Conservation (phyloP, 2,797 vertebrate genomes). For the Girardinus metallicus region DNA sequence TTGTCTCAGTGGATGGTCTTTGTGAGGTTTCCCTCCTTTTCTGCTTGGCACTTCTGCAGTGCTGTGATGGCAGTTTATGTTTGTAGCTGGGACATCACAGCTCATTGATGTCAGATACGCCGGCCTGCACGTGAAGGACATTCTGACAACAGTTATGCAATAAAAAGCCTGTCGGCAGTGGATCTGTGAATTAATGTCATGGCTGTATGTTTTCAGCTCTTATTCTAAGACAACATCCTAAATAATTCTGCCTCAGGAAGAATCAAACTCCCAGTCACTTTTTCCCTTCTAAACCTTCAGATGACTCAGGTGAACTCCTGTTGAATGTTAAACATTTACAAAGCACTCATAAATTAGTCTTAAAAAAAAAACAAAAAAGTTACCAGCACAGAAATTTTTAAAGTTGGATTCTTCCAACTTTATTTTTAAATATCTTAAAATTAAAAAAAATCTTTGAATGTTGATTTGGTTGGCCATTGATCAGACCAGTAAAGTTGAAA, state of each 20-base stretch:
- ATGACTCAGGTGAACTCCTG: neutral
- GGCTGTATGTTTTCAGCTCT: neutral
- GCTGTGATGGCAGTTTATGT: conserved; percentile 36
- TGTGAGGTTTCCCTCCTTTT: conserved; percentile 1
- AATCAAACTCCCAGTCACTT: neutral
- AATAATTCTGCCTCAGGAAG: neutral
- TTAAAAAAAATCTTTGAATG: neutral
- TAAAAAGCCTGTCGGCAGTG: conserved; percentile 35
- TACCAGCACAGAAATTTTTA: neutral
- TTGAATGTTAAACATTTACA: neutral
- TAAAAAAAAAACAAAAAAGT: neutral
- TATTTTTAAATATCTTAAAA: neutral
- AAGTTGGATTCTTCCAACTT: neutral
- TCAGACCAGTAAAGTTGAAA: neutral
- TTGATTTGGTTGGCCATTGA: neutral
- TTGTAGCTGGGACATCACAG: conserved; percentile 44
- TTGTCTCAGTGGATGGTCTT: conserved; percentile 12
- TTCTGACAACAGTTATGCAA: conserved; percentile 48
- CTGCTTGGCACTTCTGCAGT: conserved; percentile 12
- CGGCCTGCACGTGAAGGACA: conserved; percentile 26
- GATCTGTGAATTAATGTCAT: conserved; percentile 5
- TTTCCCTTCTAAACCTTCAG: neutral
- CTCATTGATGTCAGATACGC: conserved; percentile 47
- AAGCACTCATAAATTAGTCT: too few relatives aligned
- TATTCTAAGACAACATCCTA: neutral